Conservation (phyloP, 1,140 invertebrate species). For the Anastrepha obliqua region DNA sequence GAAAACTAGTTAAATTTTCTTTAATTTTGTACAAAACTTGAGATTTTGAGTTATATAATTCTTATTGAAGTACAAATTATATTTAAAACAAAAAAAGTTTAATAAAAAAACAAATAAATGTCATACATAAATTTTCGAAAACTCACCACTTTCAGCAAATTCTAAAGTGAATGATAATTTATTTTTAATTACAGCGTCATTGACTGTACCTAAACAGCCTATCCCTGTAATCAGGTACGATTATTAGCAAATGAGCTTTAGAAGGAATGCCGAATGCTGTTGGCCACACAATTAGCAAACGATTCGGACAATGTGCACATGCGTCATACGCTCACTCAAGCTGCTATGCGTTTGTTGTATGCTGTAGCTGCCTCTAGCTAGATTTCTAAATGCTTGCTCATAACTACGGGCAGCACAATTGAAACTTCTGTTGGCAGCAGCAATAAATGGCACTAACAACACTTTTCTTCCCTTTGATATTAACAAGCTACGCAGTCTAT, state of each 20-base stretch:
- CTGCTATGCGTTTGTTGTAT: neutral
- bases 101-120: no score
- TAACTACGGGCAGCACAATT: neutral
- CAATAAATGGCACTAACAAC: constrained; percentile 17
- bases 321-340: neutral
- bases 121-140: no score
- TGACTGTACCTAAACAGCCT: no score
- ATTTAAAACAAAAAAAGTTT: no score
- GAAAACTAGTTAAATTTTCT: no score
- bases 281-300: neutral
- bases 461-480: neutral
- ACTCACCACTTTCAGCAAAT: no score
- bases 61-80: no score
- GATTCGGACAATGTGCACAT: neutral
- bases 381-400: neutral
- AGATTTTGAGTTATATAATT: no score
- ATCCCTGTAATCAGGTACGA: no score
- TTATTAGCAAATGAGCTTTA: neutral
- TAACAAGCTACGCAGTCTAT: neutral
- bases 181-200: no score
- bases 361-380: neutral
- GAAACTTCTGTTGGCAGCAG: constrained; percentile 3
- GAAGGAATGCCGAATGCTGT: neutral
- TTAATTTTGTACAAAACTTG: no score
- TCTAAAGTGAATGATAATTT: no score